A percentile compares a stretch with the other conserved stretches of the same genome.
These are phyloP conservation scores for Theristicus caerulescens DNA, from an alignment of 2,113 vertebrate species.

Conservation along the genomic window DNA sequence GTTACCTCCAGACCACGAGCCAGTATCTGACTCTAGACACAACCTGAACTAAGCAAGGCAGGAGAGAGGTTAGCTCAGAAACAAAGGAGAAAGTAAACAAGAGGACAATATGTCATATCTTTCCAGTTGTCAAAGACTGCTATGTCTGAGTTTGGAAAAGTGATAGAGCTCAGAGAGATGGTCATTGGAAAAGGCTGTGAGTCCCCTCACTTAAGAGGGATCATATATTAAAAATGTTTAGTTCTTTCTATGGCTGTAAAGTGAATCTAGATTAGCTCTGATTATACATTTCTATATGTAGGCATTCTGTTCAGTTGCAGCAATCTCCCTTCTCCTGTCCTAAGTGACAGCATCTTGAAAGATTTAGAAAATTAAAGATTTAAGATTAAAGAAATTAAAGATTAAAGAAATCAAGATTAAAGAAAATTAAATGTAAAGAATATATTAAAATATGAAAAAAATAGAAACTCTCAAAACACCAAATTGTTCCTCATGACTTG, in stretches of 20 bases:
- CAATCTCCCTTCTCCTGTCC: neutral
- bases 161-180: neutral
- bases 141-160: neutral
- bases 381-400: neutral
- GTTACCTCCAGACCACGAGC: neutral
- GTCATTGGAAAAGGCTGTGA: neutral
- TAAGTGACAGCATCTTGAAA: neutral
- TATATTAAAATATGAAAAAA: neutral
- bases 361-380: neutral
- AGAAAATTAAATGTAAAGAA: neutral
- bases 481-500: neutral
- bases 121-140: neutral
- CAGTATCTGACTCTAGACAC: neutral
- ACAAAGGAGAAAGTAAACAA: neutral
- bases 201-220: neutral
- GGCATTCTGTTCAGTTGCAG: neutral
- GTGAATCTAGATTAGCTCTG: neutral
- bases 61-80: neutral
- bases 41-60: neutral
- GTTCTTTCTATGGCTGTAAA: neutral
- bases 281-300: neutral
- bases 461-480: neutral
- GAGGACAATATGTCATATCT: neutral
- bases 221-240: neutral
- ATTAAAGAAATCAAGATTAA: neutral